phyloP scores from a whole-genome alignment of 2,888 invertebrate species.

The Nomada fabriciana region DNA sequence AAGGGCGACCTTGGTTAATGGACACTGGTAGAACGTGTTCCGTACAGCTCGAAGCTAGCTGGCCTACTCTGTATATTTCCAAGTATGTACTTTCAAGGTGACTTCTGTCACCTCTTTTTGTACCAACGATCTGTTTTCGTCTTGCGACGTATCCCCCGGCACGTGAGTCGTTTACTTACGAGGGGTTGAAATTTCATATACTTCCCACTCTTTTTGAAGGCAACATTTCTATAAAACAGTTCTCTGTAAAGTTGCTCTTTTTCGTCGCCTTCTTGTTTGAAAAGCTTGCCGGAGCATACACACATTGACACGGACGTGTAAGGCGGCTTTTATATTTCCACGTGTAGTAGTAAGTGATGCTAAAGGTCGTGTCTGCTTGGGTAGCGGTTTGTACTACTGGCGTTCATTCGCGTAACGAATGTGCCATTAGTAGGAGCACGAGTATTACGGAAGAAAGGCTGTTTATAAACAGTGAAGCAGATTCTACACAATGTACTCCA shows the following conservation, averaged over 20 bases:
- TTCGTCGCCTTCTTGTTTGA: background rate
- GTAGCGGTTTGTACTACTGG: conserved; percentile 15
- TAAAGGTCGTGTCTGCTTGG: conserved; percentile 8
- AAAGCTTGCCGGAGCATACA: background rate
- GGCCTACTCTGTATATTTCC: conserved; percentile 1
- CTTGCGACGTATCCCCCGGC: background rate
- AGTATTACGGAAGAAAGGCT: background rate
- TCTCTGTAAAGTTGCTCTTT: background rate
- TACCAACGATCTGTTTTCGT: conserved; percentile 18
- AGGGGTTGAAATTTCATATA: background rate
- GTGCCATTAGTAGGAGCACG: background rate
- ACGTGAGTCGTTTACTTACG: background rate
- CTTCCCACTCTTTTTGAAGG: background rate
- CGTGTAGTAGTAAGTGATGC: conserved; percentile 10
- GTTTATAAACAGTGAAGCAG: background rate
- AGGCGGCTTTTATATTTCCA: background rate
- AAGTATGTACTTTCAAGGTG: conserved; percentile 29
- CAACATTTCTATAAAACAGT: too few relatives aligned
- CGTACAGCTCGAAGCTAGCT: background rate
- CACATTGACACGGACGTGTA: background rate
- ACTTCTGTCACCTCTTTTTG: conserved; percentile 18
- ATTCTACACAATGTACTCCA: background rate
- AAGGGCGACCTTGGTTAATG: conserved; percentile 50
- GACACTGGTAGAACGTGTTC: conserved; percentile 41
- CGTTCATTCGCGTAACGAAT: conserved; percentile 8